phyloP scores from a whole-genome alignment of 2,888 invertebrate genomes.

The Euplagia quadripunctaria region DNA sequence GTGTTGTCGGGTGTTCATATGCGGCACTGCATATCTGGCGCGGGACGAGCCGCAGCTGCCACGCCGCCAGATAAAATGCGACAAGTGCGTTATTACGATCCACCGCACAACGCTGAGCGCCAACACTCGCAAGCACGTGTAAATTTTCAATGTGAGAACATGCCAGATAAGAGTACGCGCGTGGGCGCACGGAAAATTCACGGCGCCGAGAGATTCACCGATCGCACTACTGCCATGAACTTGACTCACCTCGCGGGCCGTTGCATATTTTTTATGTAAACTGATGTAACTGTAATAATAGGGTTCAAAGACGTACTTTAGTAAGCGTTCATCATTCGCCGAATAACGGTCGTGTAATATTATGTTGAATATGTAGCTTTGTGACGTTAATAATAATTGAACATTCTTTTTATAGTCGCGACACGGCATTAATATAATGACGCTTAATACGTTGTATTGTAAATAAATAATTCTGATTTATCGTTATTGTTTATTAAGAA shows the following conservation, averaged over 20 bases:
- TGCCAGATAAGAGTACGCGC: slow-evolving; percentile 75
- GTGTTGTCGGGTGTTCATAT: slow-evolving; percentile 75
- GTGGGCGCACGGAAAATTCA: slow-evolving; percentile 79
- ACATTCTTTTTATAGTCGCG: slow-evolving; percentile 26
- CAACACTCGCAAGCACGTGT: slow-evolving; percentile 82
- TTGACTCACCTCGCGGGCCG: slow-evolving; percentile 7
- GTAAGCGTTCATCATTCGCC: slow-evolving; percentile 41
- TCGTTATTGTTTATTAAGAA: slow-evolving; percentile 28
- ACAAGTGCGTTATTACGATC: slow-evolving; percentile 80
- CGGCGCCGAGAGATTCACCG: slow-evolving; percentile 59
- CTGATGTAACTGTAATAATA: slow-evolving; percentile 59
- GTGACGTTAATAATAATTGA: slow-evolving; percentile 27
- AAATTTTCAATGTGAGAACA: slow-evolving; percentile 85
- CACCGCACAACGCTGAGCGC: slow-evolving; percentile 48
- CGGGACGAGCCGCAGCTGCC: slow-evolving; percentile 69
- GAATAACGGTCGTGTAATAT: slow-evolving; percentile 33
- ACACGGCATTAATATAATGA: slow-evolving; percentile 22
- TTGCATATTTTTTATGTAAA: slow-evolving; percentile 65
- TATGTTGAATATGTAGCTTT: slow-evolving; percentile 21
- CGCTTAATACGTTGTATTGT: slow-evolving; percentile 18
- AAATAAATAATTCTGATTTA: slow-evolving; percentile 33
- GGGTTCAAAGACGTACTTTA: slow-evolving; percentile 51
- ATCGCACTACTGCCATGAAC: not conserved
- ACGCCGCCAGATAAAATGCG: slow-evolving; percentile 79
- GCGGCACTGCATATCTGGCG: slow-evolving; percentile 67